Evolutionary conservation across 1,140 invertebrate genomes (phyloP), one percentile per base, ranked within the genome.

Genomic region (Druon quercuslanigerum): DNA sequence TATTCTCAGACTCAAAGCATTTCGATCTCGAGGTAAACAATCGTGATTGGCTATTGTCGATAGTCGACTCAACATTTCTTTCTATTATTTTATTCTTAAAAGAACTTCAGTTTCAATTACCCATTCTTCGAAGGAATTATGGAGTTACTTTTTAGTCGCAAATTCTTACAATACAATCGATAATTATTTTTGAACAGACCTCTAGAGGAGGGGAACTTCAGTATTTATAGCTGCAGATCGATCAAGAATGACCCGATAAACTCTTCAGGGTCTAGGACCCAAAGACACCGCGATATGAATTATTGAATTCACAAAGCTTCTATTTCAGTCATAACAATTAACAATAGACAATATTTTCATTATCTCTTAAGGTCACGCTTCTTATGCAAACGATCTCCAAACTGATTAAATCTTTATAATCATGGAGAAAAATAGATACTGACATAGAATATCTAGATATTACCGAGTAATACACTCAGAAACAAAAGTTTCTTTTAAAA

Each of bases 81-180:
- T 46, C 8, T 46, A 5, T 40, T n/a, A n/a, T 46, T 46, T 11
- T 46, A 9, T 46, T 46, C 5, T 46, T 11, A 46, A 8, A 46
- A 46, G 40, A 46, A 46, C 40, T 7, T 46, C 40, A 46, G 2
- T 46, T 46, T 2, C 40, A 46, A 11, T 9, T 46, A 46, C 40
- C 9, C 9, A 46, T 46, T 11, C 40, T 9, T 46, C 40, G 40
- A 11, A 46, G 8, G 40, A 46, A 46, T 46, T 46, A 46, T 11
- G 7, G 40, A 46, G 40, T 46, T 11, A 46, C 6, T 6, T 11
- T 11, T 46, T 46, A 6, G 11, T 8, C 1, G 9, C 40, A 80
- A 82, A 80, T 83, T 79, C 79, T 79, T 79, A 74, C 71, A 73
- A 80, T 83, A 75, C 79, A 83, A 79, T 83, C 81, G 66, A 83